Base-by-base conservation (phyloP, 2,888 invertebrate species). In the Parnassius glacialis region DNA sequence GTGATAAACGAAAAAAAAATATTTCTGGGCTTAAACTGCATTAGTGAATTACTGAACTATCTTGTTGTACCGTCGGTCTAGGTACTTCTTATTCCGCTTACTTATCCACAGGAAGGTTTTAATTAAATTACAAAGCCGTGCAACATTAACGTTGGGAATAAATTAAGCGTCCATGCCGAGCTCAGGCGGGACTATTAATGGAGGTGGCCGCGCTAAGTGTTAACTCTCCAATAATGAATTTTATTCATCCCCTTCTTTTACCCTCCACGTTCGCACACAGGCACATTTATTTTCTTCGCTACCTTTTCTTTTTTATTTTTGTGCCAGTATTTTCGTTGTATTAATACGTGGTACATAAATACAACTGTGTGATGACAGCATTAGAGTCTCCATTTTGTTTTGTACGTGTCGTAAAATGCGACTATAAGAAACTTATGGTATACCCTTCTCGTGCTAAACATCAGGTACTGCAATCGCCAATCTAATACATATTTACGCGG, bases 201-300 rank as follows among this genome's bases (percentile, higher is more conserved):
- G 62, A 57, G 62, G 70, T 68, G 70, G 70, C 63, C 70, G 70
- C 78, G 80, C 78, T 81, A 79, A 85, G 78, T 81, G 82, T 82
- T 82, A 85, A 83, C 83, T 84, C 83, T 77, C 76, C 74, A 80
- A 81, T 84, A 81, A 83, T 82, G 80, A 81, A 84, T 80, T 83
- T 80, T 80, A 75, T 81, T 81, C 82, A 72, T 75, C 76, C 74
- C 70, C 72, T 64, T 62, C 71, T 71, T 72, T 48, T 58, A 51
- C 58, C 57, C 62, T 53, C 56, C 62, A 25, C 10, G 44, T 20
- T 50, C 50, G 44, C 43, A 54, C 53, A 54, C 16, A 44, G 62
- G 58, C 57, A 50, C 53, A 43, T 53, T 62, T 61, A 45, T 56
- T 53, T 53, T 20, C n/a, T 20, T 34, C 45, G 13, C 48, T 20